These are phyloP conservation scores for Lethenteron camtschaticum DNA, from an alignment of 2,113 vertebrate genomes.

Conservation along the genomic window DNA sequence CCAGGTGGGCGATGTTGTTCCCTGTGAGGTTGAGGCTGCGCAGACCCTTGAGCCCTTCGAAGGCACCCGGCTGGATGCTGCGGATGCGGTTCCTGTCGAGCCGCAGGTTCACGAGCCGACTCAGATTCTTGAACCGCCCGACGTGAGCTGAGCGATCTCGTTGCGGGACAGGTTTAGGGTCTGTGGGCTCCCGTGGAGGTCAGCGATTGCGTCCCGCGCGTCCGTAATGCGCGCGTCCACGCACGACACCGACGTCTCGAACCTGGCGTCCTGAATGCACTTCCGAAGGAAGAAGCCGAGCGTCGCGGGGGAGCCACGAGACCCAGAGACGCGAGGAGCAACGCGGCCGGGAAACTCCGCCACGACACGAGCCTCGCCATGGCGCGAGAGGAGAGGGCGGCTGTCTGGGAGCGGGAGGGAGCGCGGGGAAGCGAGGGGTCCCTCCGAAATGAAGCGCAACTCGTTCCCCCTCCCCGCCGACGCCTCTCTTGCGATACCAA, in stretches of 20 bases:
- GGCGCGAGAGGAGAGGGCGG: constrained; percentile 35
- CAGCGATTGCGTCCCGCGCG: constrained; percentile 14
- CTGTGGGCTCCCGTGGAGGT: constrained; percentile 17
- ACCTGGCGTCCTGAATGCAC: constrained; percentile 21
- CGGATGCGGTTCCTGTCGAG: constrained; percentile 22
- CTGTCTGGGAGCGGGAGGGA: too few relatives aligned
- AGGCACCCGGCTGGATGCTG: constrained; percentile 18
- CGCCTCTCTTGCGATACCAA: too few relatives aligned
- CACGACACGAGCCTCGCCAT: constrained; percentile 22
- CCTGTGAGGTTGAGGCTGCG: constrained; percentile 21
- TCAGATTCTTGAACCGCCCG: constrained; percentile 17
- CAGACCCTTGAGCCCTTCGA: constrained; percentile 21
- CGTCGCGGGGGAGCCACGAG: constrained; percentile 10
- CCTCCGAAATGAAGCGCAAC: too few relatives aligned
- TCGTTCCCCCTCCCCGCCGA: too few relatives aligned
- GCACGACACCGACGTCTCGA: constrained; percentile 20
- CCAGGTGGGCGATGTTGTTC: constrained; percentile 21
- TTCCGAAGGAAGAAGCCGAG: constrained; percentile 29
- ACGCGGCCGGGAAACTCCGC: constrained; percentile 12
- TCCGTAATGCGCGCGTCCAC: constrained; percentile 11
- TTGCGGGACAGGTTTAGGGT: constrained; percentile 17
- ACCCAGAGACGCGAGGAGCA: background rate
- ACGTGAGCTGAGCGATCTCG: constrained; percentile 9
- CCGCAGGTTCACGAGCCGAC: constrained; percentile 15
- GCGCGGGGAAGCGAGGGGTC: too few relatives aligned